These are phyloP conservation scores for Mobula hypostoma DNA, from an alignment of 2,113 vertebrate genomes.

Conservation along the genomic window DNA sequence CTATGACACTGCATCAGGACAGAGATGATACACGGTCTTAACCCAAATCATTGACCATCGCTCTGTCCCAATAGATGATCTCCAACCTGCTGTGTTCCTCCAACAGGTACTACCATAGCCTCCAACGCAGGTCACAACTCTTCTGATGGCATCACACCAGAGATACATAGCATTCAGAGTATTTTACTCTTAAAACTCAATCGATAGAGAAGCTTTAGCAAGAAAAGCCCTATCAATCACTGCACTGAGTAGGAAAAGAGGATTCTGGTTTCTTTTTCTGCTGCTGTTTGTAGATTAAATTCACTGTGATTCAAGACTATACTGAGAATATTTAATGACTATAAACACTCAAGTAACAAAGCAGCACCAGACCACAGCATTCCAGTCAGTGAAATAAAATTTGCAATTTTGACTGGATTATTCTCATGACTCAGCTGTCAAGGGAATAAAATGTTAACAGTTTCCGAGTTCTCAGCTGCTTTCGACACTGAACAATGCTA, in stretches of 20 bases:
- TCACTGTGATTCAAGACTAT: no score
- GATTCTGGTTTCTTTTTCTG: neutral
- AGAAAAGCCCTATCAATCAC: neutral
- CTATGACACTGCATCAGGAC: no score
- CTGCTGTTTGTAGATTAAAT: neutral
- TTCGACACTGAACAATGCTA: neutral
- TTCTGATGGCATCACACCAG: no score
- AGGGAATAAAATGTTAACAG: neutral
- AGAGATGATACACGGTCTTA: no score
- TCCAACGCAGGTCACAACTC: no score
- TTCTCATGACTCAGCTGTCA: neutral
- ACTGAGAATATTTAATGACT: neutral
- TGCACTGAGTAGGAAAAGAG: neutral
- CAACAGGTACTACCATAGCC: no score
- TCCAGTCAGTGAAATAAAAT: neutral
- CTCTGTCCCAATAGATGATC: no score
- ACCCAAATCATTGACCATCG: no score
- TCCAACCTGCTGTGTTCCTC: no score
- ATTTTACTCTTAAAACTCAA: neutral
- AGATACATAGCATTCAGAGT: no score
- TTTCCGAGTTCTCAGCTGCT: neutral
- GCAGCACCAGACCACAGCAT: neutral
- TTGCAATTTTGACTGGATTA: neutral
- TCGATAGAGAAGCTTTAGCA: neutral
- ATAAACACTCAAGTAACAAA: neutral